Evolutionary conservation across 2,113 vertebrate genomes (phyloP).

Genomic region (Conger conger): DNA sequence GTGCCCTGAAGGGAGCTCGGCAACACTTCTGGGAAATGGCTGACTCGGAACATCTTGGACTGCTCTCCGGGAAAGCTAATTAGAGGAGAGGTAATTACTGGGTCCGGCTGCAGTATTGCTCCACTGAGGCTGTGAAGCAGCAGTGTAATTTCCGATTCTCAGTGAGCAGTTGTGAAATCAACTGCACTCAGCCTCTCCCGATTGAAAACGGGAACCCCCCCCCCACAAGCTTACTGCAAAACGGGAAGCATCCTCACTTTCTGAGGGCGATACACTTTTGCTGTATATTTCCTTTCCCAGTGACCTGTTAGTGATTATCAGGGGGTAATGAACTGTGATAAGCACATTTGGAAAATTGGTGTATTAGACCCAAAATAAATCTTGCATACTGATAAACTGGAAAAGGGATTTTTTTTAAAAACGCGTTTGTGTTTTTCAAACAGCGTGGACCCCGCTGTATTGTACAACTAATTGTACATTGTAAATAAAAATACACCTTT

Average conservation of each 20-base stretch:
- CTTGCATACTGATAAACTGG: background rate
- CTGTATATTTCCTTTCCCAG: background rate
- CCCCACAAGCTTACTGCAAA: too few species aligned
- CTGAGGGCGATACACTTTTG: background rate
- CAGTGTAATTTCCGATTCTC: background rate
- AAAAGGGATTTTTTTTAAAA: slow-evolving; percentile 10
- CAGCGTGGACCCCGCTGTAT: background rate
- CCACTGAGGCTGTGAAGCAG: background rate
- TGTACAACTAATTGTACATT: background rate
- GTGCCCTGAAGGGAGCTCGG: background rate
- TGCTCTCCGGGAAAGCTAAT: background rate
- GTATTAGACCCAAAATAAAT: background rate
- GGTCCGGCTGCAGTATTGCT: background rate
- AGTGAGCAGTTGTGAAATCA: background rate
- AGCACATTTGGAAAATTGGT: background rate
- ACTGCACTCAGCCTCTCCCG: background rate
- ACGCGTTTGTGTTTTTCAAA: background rate
- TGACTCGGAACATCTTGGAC: background rate
- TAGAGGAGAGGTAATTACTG: background rate
- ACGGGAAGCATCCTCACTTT: background rate
- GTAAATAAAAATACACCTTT: slow-evolving; percentile 6
- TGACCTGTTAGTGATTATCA: background rate
- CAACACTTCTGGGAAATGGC: background rate
- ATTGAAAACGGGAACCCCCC: background rate
- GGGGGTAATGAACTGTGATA: background rate